Conservation (phyloP, 2,113 vertebrate genomes). For the Pteropus alecto region DNA sequence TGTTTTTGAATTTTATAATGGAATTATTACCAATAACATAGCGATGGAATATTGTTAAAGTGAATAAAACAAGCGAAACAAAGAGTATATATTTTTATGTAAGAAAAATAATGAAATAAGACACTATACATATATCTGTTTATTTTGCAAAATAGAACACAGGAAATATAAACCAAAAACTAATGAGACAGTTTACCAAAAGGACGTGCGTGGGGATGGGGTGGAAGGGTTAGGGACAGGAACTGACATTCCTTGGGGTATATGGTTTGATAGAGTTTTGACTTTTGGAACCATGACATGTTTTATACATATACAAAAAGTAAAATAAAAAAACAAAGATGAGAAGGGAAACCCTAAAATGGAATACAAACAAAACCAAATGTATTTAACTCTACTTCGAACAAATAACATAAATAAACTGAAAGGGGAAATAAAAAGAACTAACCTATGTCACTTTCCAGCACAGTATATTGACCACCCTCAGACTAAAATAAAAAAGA, state of each 20-base stretch:
- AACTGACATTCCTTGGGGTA: not conserved
- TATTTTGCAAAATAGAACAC: not conserved
- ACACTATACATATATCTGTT: not conserved
- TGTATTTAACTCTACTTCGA: not conserved
- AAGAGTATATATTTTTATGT: not conserved
- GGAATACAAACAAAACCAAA: not conserved
- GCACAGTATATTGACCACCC: not conserved
- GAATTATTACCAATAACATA: not conserved
- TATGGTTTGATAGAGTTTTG: not conserved
- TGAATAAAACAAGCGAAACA: not conserved
- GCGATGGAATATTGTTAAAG: not conserved
- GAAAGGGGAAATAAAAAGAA: not conserved
- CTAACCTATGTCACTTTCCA: not conserved
- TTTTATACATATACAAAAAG: constrained; percentile 7
- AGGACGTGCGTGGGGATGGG: not conserved
- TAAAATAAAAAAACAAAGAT: not conserved
- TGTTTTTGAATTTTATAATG: not conserved
- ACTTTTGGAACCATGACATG: not conserved
- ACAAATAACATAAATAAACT: not conserved
- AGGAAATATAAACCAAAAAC: not conserved
- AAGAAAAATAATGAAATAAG: not conserved
- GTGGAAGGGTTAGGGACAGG: not conserved
- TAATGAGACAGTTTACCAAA: not conserved
- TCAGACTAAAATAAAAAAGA: not conserved
- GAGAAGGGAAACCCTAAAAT: not conserved